Base-by-base conservation (phyloP, 1,140 invertebrate genomes). In the Pseudobourletiella spinata region DNA sequence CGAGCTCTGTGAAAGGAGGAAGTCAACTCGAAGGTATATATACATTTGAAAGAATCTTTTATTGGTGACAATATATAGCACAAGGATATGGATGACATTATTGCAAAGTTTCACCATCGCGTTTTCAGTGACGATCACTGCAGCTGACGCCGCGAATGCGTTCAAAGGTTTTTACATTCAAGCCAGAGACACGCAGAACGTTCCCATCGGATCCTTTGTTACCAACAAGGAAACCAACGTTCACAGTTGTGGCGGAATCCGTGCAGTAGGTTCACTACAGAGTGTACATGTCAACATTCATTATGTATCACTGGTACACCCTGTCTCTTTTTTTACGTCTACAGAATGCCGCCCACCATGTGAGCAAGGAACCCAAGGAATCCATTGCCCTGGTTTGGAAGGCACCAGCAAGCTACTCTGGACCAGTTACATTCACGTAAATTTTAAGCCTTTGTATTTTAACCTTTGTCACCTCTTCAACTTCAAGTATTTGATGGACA, bases 111-210 rank as follows among this genome's bases (percentile, higher is more conserved):
- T 39, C 8, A 48, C 24, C 46, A 18, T 48, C 24, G 18, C 6
- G 11, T 42, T 42, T 42, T 14, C 35, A 42, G 35, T 42, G 8
- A 26, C 52, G 22, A 26, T 24, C 30, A 6, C 11, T 11, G 14
- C 62, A 1, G 25, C 20, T 1, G n/a, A n/a, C n/a, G 43, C 59
- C 24, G 57, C 56, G 14, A n/a, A 58, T 11, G 78, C 71, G 30
- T 79, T 81, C 73, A 75, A 76, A 44, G 80, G 80, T 29, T 75
- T 80, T 67, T 71, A 81, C 59, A 67, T 81, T 22, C 78, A 81
- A 67, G 79, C 76, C n/a, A 72, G 79, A 11, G 69, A 62, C 24
- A 3, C 18, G 6, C n/a, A 62, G 24, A 42, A 39, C 8, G 18
- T 2, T 15, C 61, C 52, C 11, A 46, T 62, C 18, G 61, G 61